These are phyloP conservation scores for Bellardia bayeri DNA, from an alignment of 2,888 invertebrate species.

Conservation along the genomic window DNA sequence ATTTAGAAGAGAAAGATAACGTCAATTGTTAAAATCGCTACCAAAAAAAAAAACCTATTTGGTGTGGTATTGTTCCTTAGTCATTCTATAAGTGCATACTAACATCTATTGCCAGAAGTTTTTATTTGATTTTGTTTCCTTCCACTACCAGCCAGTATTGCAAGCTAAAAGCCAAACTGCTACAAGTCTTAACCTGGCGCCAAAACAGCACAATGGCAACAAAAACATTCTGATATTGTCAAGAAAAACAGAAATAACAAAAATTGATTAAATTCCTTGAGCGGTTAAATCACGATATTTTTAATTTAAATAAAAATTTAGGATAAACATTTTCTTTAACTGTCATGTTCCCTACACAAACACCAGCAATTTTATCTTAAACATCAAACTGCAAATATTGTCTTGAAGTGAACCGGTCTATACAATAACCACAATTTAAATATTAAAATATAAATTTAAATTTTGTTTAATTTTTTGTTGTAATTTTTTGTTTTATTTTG, in stretches of 20 bases:
- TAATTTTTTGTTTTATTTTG: background rate
- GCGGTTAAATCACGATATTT: constrained; percentile 43
- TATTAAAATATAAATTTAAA: constrained; percentile 18
- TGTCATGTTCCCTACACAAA: constrained; percentile 36
- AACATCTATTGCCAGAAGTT: too few species aligned
- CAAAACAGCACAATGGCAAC: constrained; percentile 17
- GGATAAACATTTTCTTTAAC: constrained; percentile 8
- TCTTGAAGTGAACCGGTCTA: constrained; percentile 2
- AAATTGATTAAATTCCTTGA: constrained; percentile 8
- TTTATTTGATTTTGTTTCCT: too few species aligned
- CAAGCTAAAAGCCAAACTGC: background rate
- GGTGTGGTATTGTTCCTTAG: too few species aligned
- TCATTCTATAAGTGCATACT: too few species aligned
- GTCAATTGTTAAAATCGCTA: too few species aligned
- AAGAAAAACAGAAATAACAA: background rate
- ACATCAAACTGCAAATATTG: constrained; percentile 14
- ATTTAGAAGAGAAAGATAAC: too few species aligned
- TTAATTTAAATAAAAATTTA: constrained; percentile 17
- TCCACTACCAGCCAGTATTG: background rate
- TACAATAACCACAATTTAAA: constrained; percentile 14
- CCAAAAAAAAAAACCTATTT: too few species aligned
- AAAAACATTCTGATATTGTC: constrained; percentile 3
- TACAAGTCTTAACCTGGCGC: constrained; percentile 25
- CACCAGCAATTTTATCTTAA: constrained; percentile 47
- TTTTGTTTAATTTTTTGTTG: background rate